A percentile compares a stretch with the other conserved stretches of the same genome.
Evolutionary conservation across 2,797 vertebrate genomes (phyloP).

Genomic region (Poecilia picta): DNA sequence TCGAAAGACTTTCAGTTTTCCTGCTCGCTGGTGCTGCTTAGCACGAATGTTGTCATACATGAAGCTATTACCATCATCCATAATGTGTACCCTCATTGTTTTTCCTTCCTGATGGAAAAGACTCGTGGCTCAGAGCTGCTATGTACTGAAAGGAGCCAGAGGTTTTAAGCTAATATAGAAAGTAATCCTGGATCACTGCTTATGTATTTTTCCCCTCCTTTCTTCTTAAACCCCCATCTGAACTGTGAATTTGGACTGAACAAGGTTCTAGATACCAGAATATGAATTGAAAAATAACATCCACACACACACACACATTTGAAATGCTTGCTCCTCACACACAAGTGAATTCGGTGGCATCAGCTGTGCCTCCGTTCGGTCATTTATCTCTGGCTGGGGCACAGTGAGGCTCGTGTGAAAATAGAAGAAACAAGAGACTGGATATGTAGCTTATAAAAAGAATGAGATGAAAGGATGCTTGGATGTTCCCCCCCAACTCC

Average conservation of each 20-base stretch:
- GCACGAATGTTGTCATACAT: not conserved
- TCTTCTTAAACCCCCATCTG: not conserved
- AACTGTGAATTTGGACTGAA: not conserved
- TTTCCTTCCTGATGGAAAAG: not conserved
- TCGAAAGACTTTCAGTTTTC: not conserved
- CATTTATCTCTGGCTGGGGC: slow-evolving; percentile 54
- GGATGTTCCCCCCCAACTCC: slow-evolving; percentile 55
- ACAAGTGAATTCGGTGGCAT: slow-evolving; percentile 29
- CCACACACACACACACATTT: not conserved
- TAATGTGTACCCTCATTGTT: not conserved
- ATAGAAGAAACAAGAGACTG: slow-evolving; percentile 53
- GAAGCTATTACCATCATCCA: not conserved
- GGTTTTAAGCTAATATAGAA: not conserved
- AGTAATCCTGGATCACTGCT: not conserved
- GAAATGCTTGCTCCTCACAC: slow-evolving; percentile 7
- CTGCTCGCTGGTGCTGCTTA: not conserved
- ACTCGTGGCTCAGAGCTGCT: not conserved
- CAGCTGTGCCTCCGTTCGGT: slow-evolving; percentile 63
- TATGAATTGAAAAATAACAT: slow-evolving; percentile 1
- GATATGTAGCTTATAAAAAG: slow-evolving; percentile 42
- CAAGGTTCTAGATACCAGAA: not conserved
- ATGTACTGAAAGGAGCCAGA: not conserved
- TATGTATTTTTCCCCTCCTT: not conserved
- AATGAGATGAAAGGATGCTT: slow-evolving; percentile 67
- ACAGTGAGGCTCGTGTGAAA: slow-evolving; percentile 51